Evolutionary conservation across 2,797 vertebrate species (phyloP), one percentile per base, ranked within the genome.

Genomic region (Sebastes glaucus): DNA sequence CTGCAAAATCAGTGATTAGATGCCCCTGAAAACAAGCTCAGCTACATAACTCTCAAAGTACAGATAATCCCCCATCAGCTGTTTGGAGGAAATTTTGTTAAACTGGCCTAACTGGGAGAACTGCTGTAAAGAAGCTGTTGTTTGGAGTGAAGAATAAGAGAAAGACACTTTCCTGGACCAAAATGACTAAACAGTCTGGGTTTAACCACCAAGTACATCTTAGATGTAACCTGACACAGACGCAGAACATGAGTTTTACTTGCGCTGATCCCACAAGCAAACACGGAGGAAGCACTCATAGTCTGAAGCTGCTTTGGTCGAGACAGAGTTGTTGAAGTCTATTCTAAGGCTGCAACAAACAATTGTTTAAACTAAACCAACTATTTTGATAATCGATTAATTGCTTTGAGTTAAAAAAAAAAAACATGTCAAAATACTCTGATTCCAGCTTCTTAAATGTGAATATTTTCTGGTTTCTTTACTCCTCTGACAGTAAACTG

Each of bases 91-190:
- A 6, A 57, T 5, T 4, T 55, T 22, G 42, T 61, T 27, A 46
- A 83, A 78, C n/a, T 70, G 33, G 25, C 14, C 10, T 7, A 59
- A 80, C 55, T 16, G 22, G 23, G 11, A 52, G 49, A 81, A 77
- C 25, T 66, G 53, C 57, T 55, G 46, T 18, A 28, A 42, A 76
- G 52, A 57, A 42, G 23, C 49, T 1, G n/a, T 3, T 20, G n/a
- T 28, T 60, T 11, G 10, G 14, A 32, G 20, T 22, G 10, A 66
- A 62, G 14, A 70, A 69, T 10, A 69, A 11, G 4, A 14, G 3
- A 27, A 25, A 6, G n/a, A 62, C 9, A 53, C 49, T 32, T 56
- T 64, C 6, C 11, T 28, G 6, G 2, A 2, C 4, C 14, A 59
- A 56, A 35, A 69, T 60, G 11, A 49, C 16, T 22, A 49, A 14